A percentile compares a stretch with the other conserved stretches of the same genome.
phyloP scores from a whole-genome alignment of 2,113 vertebrate species.

The Tretioscincus oriximinensis region DNA sequence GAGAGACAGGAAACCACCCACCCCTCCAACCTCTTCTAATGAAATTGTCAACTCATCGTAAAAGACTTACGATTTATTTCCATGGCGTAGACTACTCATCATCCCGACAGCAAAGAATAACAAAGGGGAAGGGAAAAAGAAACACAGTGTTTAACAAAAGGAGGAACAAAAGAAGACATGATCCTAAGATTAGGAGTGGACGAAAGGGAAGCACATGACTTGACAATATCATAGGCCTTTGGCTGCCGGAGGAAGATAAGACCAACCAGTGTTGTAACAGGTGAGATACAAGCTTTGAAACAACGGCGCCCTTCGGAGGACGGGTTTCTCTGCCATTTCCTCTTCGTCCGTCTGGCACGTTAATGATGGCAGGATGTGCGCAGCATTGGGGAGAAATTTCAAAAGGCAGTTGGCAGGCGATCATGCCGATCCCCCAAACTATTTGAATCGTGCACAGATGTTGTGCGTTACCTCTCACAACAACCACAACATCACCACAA shows the following conservation, averaged over 20 bases:
- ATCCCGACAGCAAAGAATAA: conserved; percentile 48
- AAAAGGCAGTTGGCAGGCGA: conserved; percentile 67
- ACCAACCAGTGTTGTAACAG: conserved; percentile 31
- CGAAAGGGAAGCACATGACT: conserved; percentile 1
- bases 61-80: conserved; percentile 97
- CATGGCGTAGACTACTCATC: conserved; percentile 93
- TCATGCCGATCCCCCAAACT: conserved; percentile 39
- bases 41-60: conserved; percentile 23
- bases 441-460: conserved; percentile 34
- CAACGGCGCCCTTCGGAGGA: conserved; percentile 27
- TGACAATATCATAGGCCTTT: conserved; percentile 38
- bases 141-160: conserved; percentile 16
- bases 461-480: neutral
- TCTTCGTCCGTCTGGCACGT: conserved; percentile 40
- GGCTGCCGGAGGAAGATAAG: conserved; percentile 42
- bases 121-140: conserved; percentile 3
- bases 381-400: conserved; percentile 42
- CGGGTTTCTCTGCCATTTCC: conserved; percentile 35
- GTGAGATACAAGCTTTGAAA: conserved; percentile 24
- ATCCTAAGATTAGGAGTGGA: conserved; percentile 40
- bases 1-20: too few relatives aligned
- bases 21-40: conserved; percentile 10
- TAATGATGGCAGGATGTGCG: conserved; percentile 31
- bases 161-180: conserved; percentile 58
- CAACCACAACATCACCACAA: conserved; percentile 2